A percentile compares a stretch with the other conserved stretches of the same genome.
Conservation (phyloP, 2,797 vertebrate species). For the Peromyscus eremicus region DNA sequence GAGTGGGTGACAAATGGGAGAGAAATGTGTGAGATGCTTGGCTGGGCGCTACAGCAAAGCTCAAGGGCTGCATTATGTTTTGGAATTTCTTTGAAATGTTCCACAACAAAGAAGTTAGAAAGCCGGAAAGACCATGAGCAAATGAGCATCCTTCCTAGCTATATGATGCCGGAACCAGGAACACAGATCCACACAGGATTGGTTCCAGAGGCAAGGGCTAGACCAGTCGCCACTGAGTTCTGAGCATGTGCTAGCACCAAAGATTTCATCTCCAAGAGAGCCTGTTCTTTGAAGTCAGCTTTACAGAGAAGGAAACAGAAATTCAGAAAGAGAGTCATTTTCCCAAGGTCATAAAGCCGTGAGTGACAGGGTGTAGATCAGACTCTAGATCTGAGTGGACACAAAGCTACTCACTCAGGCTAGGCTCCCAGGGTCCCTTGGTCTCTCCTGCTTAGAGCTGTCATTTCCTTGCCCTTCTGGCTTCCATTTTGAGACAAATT, state of each 20-base stretch:
- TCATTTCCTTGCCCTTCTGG: no score
- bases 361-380: not conserved
- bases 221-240: not conserved
- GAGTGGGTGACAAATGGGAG: not conserved
- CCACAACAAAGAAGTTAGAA: not conserved
- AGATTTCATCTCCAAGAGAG: not conserved
- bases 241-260: not conserved
- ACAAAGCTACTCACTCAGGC: not conserved
- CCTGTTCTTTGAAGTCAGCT: not conserved
- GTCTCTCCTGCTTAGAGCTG: not conserved
- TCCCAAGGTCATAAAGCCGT: not conserved
- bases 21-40: not conserved
- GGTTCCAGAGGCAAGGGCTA: not conserved
- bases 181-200: not conserved
- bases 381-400: not conserved
- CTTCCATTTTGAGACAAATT: not conserved
- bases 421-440: not conserved
- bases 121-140: not conserved
- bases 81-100: not conserved
- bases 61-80: not conserved
- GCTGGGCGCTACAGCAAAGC: rapidly evolving
- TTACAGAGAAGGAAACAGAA: not conserved
- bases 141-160: not conserved
- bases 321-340: not conserved
- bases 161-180: no score